Evolutionary conservation across 2,888 invertebrate genomes (phyloP), one percentile per base, ranked within the genome.

Genomic region (Dromius quadrimaculatus): DNA sequence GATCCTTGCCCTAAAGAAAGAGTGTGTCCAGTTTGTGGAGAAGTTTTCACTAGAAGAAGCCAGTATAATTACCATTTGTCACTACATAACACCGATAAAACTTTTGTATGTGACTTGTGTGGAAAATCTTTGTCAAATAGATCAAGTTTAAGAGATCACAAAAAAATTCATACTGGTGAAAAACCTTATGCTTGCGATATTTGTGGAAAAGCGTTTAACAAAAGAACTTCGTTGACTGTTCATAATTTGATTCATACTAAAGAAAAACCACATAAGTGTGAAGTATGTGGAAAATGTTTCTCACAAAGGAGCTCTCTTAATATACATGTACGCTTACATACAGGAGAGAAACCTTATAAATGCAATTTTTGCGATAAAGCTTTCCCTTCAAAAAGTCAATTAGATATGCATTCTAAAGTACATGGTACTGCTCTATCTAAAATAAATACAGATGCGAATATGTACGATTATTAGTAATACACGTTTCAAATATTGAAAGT

Each of bases 291-390:
- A 5, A 41, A 62, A 23, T 41, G 43, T 13, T 62, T 62, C 13
- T 20, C 85, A 45, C 84, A 87, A 72, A 82, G 83, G 71, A 84
- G 83, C 71, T 84, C 85, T 0, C 74, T 87, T 41, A 83, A 84
- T 8, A 81, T 83, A 1, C 87, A 87, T 74, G 81, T 81, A 34
- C 78, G 86, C 54, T 85, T 85, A 71, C 87, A 87, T 71, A 85
- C 85, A 0, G 86, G 87, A 5, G 87, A 86, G 73, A 81, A 81
- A 62, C 80, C 85, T 17, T 85, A 84, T 73, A 80, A 84, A 1
- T 87, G 87, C 72, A 82, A 83, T 2, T 81, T 82, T 4, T 87
- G 88, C 45, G 84, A 83, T 0, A 85, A 85, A 65, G 83, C 85
- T 0, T 87, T 85, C 64, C 83, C 85, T 1, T 86, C 85, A 70